Base-by-base conservation (phyloP, 2,888 invertebrate genomes). In the Microctonus hyperodae region DNA sequence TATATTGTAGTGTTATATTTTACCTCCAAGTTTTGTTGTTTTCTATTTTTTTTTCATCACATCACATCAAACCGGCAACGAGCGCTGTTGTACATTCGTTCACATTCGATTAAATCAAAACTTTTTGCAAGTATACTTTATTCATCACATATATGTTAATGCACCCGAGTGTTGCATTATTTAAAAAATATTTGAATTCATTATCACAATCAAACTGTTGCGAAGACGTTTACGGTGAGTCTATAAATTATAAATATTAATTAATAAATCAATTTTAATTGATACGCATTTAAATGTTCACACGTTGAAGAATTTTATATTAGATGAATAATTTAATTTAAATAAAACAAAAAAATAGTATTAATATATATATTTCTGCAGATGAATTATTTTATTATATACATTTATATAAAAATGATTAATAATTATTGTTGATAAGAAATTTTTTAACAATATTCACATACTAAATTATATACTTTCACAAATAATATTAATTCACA, bases 161-260 rank as follows among this genome's bases (percentile, higher is more conserved):
- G 16, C 44, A 44, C 7, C 28, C 28, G 28, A 7, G 28, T 28
- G 28, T 28, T 28, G 16, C 16, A 44, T n/a, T 44, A 7, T 20
- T 16, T 4, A 4, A 16, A 0, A 44, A 44, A 44, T 16, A 44
- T 44, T 44, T 44, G 44, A 16, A 44, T 44, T n/a, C n/a, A n/a
- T 50, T 5, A 65, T 28, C 23, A n/a, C 57, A 22, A 28, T 33
- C 57, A 57, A 57, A 28, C 48, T 64, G 57, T 35, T 64, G 28
- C 50, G 50, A 23, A 48, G 33, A 48, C 28, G 57, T 53, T 62
- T 53, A 31, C 61, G 61, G 61, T 60, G 20, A 62, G 61, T 62
- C 0, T 13, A n/a, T n/a, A 9, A 22, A 28, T 55, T 50, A 50
- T 7, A 0, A 37, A n/a, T 13, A 37, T 11, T 28, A 28, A 28